A percentile compares a stretch with the other conserved stretches of the same genome.
Evolutionary conservation across 2,113 vertebrate genomes (phyloP).

Genomic region (Psephotus haematonotus): DNA sequence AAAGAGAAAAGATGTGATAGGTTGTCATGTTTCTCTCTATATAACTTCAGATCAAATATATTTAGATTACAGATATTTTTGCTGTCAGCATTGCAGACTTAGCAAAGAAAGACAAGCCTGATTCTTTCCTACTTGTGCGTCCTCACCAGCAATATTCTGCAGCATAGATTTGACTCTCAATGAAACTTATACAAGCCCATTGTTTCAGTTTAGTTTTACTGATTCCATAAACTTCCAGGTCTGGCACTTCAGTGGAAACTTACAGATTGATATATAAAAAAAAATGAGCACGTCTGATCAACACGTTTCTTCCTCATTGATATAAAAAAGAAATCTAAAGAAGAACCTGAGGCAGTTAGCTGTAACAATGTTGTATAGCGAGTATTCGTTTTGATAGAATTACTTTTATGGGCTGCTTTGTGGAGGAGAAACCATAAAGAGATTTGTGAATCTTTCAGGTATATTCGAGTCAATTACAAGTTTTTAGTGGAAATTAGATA

Average conservation of each 20-base stretch:
- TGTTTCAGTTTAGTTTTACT: background rate
- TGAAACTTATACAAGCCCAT: background rate
- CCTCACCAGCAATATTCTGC: background rate
- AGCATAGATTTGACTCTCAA: background rate
- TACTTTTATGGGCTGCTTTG: background rate
- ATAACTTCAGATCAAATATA: conserved; percentile 61
- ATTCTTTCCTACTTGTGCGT: conserved; percentile 15
- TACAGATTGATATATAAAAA: background rate
- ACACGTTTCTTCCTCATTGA: background rate
- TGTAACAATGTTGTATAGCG: background rate
- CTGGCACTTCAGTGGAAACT: background rate
- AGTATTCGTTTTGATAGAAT: background rate
- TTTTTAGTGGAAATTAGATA: background rate
- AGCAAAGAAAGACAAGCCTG: conserved; percentile 20
- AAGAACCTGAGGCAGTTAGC: background rate
- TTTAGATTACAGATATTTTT: conserved; percentile 61
- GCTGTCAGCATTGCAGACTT: conserved; percentile 36
- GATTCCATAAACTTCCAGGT: background rate
- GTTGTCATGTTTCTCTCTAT: conserved; percentile 56
- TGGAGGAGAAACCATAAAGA: background rate
- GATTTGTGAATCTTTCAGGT: background rate
- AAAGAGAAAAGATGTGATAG: conserved; percentile 44
- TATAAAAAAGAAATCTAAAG: background rate
- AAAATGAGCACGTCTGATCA: background rate
- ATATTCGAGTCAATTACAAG: background rate